Conservation (phyloP, 2,888 invertebrate species). For the Monochamus alternatus region DNA sequence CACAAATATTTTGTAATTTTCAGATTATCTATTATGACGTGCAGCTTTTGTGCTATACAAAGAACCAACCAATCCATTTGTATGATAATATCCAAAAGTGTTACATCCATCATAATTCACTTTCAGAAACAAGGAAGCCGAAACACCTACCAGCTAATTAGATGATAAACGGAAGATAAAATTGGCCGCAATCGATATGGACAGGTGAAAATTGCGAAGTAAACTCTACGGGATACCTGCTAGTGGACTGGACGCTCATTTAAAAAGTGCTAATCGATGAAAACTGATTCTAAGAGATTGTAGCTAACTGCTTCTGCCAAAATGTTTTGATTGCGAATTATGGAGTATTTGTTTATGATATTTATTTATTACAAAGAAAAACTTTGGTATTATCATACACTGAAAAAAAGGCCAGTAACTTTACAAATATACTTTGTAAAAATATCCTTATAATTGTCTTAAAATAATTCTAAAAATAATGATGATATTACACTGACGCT, state of each 20-base stretch:
- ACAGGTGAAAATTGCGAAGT: conserved; percentile 58
- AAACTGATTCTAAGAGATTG: neutral
- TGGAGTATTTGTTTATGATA: no score
- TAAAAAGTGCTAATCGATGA: conserved; percentile 12
- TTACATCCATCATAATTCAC: conserved; percentile 29
- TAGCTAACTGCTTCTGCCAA: no score
- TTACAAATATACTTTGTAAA: no score
- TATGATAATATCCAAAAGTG: conserved; percentile 29
- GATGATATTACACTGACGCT: no score
- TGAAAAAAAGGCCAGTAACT: no score
- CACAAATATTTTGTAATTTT: conserved; percentile 14
- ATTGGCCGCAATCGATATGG: conserved; percentile 52
- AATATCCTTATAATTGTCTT: no score
- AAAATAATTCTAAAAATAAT: no score
- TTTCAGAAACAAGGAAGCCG: conserved; percentile 30
- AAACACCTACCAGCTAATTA: conserved; percentile 46
- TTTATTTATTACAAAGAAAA: no score
- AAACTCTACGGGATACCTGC: conserved; percentile 17
- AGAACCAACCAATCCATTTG: conserved; percentile 27
- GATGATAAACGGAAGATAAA: conserved; percentile 51
- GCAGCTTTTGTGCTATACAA: conserved; percentile 16
- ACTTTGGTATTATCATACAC: no score
- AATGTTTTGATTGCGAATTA: no score
- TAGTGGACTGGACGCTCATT: neutral
- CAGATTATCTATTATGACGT: conserved; percentile 31